Conservation (phyloP, 92 coral and sea anemone species). For the Plumapathes pennacea region DNA sequence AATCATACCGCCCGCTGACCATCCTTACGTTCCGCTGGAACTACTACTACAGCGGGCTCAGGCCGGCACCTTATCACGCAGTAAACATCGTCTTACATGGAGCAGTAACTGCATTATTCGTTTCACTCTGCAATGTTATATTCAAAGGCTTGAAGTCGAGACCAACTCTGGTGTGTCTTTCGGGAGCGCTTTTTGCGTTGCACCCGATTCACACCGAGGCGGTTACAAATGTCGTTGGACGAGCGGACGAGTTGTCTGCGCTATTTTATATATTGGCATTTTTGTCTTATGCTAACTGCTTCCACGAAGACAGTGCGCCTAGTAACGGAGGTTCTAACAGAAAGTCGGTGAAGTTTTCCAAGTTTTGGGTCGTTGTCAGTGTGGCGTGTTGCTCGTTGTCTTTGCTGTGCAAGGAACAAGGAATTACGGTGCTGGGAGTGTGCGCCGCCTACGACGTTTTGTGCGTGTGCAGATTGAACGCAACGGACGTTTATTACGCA, state of each 20-base stretch:
- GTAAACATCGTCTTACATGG: constrained; percentile 66
- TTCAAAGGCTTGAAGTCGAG: constrained; percentile 32
- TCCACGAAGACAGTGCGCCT: too few relatives aligned
- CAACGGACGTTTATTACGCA: constrained; percentile 2
- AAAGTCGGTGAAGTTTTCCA: constrained; percentile 46
- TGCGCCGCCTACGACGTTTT: constrained; percentile 63
- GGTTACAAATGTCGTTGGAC: constrained; percentile 70
- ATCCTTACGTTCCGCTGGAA: constrained; percentile 80
- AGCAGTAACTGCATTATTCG: constrained; percentile 48
- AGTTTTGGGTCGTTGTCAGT: constrained; percentile 47
- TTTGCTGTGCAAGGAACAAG: constrained; percentile 74
- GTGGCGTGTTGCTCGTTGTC: constrained; percentile 44
- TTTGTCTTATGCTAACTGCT: constrained; percentile 54
- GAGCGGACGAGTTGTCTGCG: constrained; percentile 72
- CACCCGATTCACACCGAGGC: constrained; percentile 94
- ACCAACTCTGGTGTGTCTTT: constrained; percentile 20
- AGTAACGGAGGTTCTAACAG: neutral
- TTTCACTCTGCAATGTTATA: constrained; percentile 46
- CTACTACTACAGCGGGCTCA: constrained; percentile 55
- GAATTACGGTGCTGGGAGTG: constrained; percentile 64
- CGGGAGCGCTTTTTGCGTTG: constrained; percentile 62
- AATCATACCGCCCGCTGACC: constrained; percentile 81
- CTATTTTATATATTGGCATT: constrained; percentile 63
- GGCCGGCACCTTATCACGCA: constrained; percentile 66
- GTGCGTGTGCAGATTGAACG: constrained; percentile 33